A percentile compares a stretch with the other conserved stretches of the same genome.
Evolutionary conservation across 2,888 invertebrate species (phyloP).

Genomic region (Thymelicus lineola): DNA sequence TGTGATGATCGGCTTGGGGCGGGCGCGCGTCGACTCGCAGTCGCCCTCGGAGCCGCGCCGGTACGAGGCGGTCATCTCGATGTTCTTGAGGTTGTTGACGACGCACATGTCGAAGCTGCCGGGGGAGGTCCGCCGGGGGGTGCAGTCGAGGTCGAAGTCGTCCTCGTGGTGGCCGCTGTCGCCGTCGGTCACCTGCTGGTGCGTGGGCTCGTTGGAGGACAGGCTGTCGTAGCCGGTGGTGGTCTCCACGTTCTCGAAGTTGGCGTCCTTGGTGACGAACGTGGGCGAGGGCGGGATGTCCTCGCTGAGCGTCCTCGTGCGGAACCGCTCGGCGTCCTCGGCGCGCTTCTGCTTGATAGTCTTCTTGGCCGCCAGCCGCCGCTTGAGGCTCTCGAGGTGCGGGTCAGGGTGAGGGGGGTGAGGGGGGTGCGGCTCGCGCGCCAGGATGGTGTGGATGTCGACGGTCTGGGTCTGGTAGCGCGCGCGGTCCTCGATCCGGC

Average conservation of each 20-base stretch:
- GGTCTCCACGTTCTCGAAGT: slow-evolving; percentile 77
- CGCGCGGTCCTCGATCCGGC: slow-evolving; percentile 87
- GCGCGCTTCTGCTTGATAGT: slow-evolving; percentile 84
- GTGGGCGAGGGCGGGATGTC: slow-evolving; percentile 81
- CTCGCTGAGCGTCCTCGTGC: slow-evolving; percentile 88
- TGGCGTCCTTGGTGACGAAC: slow-evolving; percentile 74
- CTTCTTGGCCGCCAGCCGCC: slow-evolving; percentile 73
- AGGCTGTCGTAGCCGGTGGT: slow-evolving; percentile 80
- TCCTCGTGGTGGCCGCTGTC: slow-evolving; percentile 91
- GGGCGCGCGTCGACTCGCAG: slow-evolving; percentile 58
- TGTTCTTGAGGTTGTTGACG: slow-evolving; percentile 78
- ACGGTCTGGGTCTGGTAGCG: slow-evolving; percentile 89
- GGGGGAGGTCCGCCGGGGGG: slow-evolving; percentile 86
- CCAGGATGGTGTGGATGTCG: slow-evolving; percentile 64
- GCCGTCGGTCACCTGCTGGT: slow-evolving; percentile 65
- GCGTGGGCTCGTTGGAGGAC: slow-evolving; percentile 74
- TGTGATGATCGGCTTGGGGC: slow-evolving; percentile 85
- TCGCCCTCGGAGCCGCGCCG: slow-evolving; percentile 72
- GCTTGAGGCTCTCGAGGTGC: slow-evolving; percentile 71
- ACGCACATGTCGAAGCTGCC: slow-evolving; percentile 81
- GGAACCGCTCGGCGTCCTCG: slow-evolving; percentile 90
- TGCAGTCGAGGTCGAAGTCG: slow-evolving; percentile 87
- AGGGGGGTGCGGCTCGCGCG: slow-evolving; percentile 49
- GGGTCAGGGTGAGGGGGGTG: slow-evolving; percentile 58
- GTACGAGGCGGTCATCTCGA: slow-evolving; percentile 74